A percentile compares a stretch with the other conserved stretches of the same genome.
Evolutionary conservation across 1,140 invertebrate species (phyloP).

Genomic region (Meloidogyne exigua): DNA sequence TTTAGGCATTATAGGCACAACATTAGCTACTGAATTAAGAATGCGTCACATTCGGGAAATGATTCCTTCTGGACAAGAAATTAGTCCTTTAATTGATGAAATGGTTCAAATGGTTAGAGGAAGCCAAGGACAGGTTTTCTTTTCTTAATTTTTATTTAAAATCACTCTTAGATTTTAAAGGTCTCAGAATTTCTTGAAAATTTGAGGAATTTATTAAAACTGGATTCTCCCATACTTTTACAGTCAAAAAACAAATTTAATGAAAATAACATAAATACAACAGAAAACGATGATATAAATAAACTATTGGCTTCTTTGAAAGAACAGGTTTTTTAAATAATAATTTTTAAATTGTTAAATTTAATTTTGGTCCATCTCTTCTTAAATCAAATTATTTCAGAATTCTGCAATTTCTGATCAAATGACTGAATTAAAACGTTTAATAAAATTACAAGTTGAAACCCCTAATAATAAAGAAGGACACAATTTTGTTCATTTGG

Average conservation of each 20-base stretch:
- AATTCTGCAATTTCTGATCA: conserved; percentile 41
- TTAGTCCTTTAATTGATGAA: conserved; percentile 44
- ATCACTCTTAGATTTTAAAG: conserved; percentile 39
- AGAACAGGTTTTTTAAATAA: conserved; percentile 43
- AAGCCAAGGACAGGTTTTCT: conserved; percentile 41
- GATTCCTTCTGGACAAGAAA: conserved; percentile 65
- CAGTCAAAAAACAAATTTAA: conserved; percentile 22
- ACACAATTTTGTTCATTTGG: conserved; percentile 48
- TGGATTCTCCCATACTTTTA: conserved; percentile 43
- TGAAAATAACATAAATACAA: conserved; percentile 11
- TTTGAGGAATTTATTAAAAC: conserved; percentile 32
- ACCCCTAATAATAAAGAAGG: conserved; percentile 3
- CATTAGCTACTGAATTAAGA: conserved; percentile 71
- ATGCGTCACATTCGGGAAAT: conserved; percentile 72
- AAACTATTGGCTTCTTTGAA: conserved; percentile 33
- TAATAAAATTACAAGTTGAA: conserved; percentile 41
- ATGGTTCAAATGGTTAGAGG: conserved; percentile 37
- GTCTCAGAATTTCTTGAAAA: conserved; percentile 43
- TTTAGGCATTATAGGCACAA: conserved; percentile 72
- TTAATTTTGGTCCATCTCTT: too few species aligned
- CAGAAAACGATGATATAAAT: conserved; percentile 2
- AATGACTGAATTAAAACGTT: conserved; percentile 48
- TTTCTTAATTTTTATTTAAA: not conserved
- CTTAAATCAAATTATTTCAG: too few species aligned
- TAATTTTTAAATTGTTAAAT: not conserved